phyloP scores from a whole-genome alignment of 2,113 vertebrate species.

The Brachyhypopomus occidentalis region DNA sequence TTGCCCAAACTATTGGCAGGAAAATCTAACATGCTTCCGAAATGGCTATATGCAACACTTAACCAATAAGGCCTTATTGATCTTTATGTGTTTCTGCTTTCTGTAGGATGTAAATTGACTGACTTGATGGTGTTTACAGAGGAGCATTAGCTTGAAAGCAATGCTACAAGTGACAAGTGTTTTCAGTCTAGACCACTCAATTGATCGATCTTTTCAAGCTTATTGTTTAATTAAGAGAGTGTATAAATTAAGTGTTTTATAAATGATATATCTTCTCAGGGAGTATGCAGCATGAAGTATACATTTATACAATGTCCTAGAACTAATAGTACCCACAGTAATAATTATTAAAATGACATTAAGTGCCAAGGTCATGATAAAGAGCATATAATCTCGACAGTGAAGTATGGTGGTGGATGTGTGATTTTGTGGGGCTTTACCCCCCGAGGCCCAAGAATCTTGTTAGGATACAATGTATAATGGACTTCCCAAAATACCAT shows the following conservation, averaged over 20 bases:
- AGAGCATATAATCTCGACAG: too few species aligned
- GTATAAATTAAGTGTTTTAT: background rate
- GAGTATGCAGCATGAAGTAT: background rate
- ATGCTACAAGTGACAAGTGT: background rate
- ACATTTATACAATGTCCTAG: too few species aligned
- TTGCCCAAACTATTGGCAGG: constrained; percentile 6
- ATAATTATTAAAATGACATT: too few species aligned
- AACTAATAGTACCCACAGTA: too few species aligned
- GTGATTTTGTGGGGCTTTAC: too few species aligned
- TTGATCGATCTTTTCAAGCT: constrained; percentile 6
- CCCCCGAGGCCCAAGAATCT: too few species aligned
- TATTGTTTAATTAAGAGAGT: background rate
- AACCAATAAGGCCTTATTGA: constrained; percentile 12
- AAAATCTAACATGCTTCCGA: constrained; percentile 11
- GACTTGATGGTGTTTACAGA: background rate
- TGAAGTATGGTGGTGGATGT: too few species aligned
- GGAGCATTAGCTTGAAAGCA: constrained; percentile 17
- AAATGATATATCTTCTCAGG: background rate
- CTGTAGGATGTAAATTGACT: background rate
- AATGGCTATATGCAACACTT: constrained; percentile 3
- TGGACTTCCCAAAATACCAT: too few species aligned
- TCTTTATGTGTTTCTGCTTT: constrained; percentile 13
- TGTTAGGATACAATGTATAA: too few species aligned
- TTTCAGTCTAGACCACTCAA: background rate
- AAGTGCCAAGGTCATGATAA: too few species aligned